A percentile compares a stretch with the other conserved stretches of the same genome.
These are phyloP conservation scores for Cyclargus thomasi DNA, from an alignment of 1,140 invertebrate genomes.

Conservation along the genomic window DNA sequence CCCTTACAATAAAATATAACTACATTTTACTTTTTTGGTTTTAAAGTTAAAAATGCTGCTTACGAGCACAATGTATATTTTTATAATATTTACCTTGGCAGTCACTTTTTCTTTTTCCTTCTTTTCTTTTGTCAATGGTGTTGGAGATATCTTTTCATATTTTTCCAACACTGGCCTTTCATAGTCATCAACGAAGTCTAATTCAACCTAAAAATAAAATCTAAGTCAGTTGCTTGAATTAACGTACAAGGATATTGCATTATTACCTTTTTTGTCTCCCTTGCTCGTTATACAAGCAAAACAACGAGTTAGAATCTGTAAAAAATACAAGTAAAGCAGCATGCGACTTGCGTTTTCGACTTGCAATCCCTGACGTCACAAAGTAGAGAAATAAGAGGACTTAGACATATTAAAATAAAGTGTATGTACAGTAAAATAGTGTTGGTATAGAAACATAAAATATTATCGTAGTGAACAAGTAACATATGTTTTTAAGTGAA, in stretches of 20 bases:
- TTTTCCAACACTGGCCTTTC: slow-evolving; percentile 82
- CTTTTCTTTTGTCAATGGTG: slow-evolving; percentile 57
- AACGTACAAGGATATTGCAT: not conserved
- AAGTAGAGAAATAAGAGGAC: slow-evolving; percentile 18
- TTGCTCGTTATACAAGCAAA: slow-evolving; percentile 2
- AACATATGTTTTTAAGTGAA: slow-evolving; percentile 15
- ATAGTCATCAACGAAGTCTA: slow-evolving; percentile 78
- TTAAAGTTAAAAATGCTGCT: too few species aligned
- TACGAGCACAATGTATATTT: too few species aligned
- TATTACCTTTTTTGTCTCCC: slow-evolving; percentile 4
- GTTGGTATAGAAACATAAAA: slow-evolving; percentile 25
- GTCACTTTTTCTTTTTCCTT: slow-evolving; percentile 60
- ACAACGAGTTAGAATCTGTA: slow-evolving; percentile 27
- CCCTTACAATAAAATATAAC: too few species aligned
- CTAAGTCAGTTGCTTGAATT: slow-evolving; percentile 10
- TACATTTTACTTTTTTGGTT: too few species aligned
- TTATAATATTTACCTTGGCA: slow-evolving; percentile 32
- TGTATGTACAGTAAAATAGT: slow-evolving; percentile 27
- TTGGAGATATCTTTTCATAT: slow-evolving; percentile 75
- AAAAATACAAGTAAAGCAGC: slow-evolving; percentile 39
- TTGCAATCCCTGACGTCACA: slow-evolving; percentile 24
- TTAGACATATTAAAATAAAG: slow-evolving; percentile 18
- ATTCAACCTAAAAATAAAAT: slow-evolving; percentile 47
- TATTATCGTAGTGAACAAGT: slow-evolving; percentile 16
- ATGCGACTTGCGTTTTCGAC: slow-evolving; percentile 50